These are phyloP conservation scores for Chelonoidis abingdonii DNA, from an alignment of 2,113 vertebrate species.

Conservation along the genomic window DNA sequence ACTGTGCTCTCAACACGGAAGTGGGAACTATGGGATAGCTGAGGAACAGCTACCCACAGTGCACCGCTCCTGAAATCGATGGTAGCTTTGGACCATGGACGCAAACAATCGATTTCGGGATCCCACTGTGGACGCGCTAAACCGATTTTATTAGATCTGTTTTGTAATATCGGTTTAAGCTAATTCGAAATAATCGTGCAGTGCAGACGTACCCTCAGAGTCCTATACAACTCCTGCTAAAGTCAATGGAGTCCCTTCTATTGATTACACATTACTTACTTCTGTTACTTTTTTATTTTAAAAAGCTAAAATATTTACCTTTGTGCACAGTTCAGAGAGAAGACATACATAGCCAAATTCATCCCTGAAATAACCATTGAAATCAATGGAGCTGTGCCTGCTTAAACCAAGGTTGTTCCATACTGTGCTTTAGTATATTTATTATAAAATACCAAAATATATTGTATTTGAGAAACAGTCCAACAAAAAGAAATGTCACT, in stretches of 20 bases:
- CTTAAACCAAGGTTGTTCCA: not conserved
- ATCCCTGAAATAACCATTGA: constrained; percentile 10
- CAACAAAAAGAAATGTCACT: constrained; percentile 38
- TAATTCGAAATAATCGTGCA: too few relatives aligned
- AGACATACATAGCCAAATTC: constrained; percentile 5
- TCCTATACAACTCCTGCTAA: not conserved
- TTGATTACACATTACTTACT: not conserved
- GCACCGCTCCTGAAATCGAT: too few relatives aligned
- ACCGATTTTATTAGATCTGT: too few relatives aligned
- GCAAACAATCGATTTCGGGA: too few relatives aligned
- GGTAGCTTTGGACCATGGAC: too few relatives aligned
- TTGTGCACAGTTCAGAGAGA: not conserved
- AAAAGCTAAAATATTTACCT: not conserved
- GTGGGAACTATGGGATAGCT: too few relatives aligned
- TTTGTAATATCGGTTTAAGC: too few relatives aligned
- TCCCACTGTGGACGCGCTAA: too few relatives aligned
- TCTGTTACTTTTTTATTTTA: not conserved
- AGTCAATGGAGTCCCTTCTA: not conserved
- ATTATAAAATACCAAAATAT: constrained; percentile 60
- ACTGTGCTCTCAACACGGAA: too few relatives aligned
- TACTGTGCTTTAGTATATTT: constrained; percentile 30
- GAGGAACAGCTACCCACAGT: too few relatives aligned
- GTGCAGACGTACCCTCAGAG: too few relatives aligned
- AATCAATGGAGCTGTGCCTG: constrained; percentile 15
- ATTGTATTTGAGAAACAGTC: constrained; percentile 44